Conservation (phyloP, 2,113 vertebrate species). For the Xiphophorus maculatus region DNA sequence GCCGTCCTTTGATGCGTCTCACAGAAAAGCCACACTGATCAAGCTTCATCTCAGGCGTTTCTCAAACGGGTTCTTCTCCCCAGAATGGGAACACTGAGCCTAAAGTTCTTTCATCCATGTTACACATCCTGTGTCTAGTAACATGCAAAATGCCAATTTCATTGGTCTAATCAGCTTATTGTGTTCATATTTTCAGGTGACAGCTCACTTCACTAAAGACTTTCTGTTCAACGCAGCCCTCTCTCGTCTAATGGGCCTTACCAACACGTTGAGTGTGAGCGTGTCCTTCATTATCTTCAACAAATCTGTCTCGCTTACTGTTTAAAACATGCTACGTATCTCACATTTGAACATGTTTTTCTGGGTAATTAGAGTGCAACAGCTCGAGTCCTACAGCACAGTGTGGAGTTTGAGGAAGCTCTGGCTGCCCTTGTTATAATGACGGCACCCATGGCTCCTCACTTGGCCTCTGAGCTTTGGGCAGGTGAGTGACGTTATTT, state of each 20-base stretch:
- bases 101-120: not conserved
- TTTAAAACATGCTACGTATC: not conserved
- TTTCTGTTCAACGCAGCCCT: slow-evolving; percentile 92
- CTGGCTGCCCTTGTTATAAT: slow-evolving; percentile 87
- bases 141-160: not conserved
- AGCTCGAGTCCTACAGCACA: slow-evolving; percentile 84
- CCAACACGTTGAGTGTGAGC: slow-evolving; percentile 87
- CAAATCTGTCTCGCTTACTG: not conserved
- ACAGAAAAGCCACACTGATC: slow-evolving; percentile 59
- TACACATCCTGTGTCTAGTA: not conserved
- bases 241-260: slow-evolving; percentile 92
- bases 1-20: slow-evolving; percentile 66
- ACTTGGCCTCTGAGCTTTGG: slow-evolving; percentile 95
- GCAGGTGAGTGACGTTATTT: slow-evolving; percentile 82
- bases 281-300: not conserved
- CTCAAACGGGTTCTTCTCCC: slow-evolving; percentile 52
- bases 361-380: slow-evolving; percentile 81
- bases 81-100: slow-evolving; percentile 47
- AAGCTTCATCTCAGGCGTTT: slow-evolving; percentile 33
- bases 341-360: not conserved
- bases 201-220: slow-evolving; percentile 87
- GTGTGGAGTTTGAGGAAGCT: slow-evolving; percentile 90
- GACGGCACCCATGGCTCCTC: slow-evolving; percentile 92
- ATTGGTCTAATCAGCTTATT: not conserved
- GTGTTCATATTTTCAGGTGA: slow-evolving; percentile 83